Conservation (phyloP, 2,113 vertebrate species). For the Trinectes maculatus region DNA sequence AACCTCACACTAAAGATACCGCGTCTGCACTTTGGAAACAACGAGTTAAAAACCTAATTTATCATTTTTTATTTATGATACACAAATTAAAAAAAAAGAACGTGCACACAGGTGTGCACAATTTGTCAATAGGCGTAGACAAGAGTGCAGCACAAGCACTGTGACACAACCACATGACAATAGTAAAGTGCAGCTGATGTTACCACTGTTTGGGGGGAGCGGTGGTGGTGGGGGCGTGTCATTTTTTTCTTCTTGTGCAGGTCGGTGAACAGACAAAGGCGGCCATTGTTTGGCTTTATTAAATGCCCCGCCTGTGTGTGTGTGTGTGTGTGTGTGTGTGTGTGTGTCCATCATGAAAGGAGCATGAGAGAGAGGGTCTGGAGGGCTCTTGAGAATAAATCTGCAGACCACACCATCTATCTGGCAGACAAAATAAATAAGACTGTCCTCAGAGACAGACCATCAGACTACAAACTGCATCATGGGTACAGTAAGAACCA, state of each 20-base stretch:
- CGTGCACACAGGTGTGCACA: background rate
- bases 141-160: background rate
- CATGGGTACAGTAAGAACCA: constrained; percentile 9
- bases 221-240: background rate
- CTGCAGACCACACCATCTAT: constrained; percentile 5
- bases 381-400: constrained; percentile 32
- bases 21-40: too few species aligned
- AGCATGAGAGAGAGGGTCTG: constrained; percentile 9
- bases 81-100: too few species aligned
- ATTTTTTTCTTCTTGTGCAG: constrained; percentile 16
- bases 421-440: constrained; percentile 31
- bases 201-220: constrained; percentile 8
- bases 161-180: background rate
- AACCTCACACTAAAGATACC: too few species aligned
- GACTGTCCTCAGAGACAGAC: background rate
- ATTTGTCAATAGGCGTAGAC: background rate
- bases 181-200: constrained; percentile 8
- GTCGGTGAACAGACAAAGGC: constrained; percentile 54
- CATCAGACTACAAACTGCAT: constrained; percentile 49
- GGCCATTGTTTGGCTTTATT: constrained; percentile 68
- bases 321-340: constrained; percentile 11
- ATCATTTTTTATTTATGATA: too few species aligned
- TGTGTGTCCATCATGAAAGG: constrained; percentile 32
- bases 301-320: too few species aligned
- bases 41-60: background rate